Conservation (phyloP, 2,888 invertebrate genomes). For the Caprella mutica region DNA sequence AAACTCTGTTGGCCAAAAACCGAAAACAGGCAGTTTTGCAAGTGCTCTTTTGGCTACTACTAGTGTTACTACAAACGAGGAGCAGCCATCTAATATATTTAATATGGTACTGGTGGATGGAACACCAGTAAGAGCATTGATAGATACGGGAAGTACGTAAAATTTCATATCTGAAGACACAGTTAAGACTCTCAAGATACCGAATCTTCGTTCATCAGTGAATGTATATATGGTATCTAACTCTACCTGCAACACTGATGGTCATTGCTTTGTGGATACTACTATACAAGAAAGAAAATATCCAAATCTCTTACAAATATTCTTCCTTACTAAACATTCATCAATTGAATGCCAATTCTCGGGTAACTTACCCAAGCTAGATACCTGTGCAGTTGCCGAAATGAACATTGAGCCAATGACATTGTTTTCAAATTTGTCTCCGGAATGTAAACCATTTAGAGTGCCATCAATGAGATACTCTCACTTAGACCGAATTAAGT, state of each 20-base stretch:
- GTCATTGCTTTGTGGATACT: too few relatives aligned
- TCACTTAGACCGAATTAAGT: not conserved
- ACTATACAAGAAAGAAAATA: too few relatives aligned
- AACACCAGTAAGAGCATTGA: too few relatives aligned
- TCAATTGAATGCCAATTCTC: not conserved
- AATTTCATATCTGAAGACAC: not conserved
- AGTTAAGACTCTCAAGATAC: not conserved
- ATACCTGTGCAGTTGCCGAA: not conserved
- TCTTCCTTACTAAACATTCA: too few relatives aligned
- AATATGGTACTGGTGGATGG: too few relatives aligned
- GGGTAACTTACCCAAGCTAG: not conserved
- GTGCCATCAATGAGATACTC: constrained; percentile 1
- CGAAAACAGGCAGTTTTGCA: too few relatives aligned
- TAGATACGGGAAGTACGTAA: not conserved
- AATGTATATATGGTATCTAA: not conserved
- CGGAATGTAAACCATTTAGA: constrained; percentile 5
- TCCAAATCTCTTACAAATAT: too few relatives aligned
- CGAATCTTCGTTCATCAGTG: not conserved
- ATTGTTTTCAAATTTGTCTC: constrained; percentile 3
- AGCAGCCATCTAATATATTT: too few relatives aligned
- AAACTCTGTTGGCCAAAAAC: too few relatives aligned
- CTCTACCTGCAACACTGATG: too few relatives aligned
- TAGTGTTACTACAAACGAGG: too few relatives aligned
- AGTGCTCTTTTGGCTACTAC: too few relatives aligned
- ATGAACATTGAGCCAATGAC: not conserved